Conservation (phyloP, 2,888 invertebrate genomes). For the Griposia aprilina region DNA sequence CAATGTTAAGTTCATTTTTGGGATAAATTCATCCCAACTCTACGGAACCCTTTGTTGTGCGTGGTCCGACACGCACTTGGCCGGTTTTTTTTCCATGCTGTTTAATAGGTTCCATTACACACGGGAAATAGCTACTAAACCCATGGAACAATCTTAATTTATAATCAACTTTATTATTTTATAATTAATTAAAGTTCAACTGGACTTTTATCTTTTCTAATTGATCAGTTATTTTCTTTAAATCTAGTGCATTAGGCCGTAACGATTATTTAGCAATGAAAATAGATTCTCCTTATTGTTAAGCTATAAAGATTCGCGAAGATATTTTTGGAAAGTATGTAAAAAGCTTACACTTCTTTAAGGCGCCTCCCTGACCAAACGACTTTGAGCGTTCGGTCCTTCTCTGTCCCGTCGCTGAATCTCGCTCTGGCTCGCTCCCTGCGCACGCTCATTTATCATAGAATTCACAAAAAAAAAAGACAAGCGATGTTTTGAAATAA, state of each 20-base stretch:
- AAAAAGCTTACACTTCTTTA: background rate
- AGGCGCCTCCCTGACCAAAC: no score
- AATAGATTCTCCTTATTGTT: background rate
- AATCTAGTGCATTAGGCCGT: background rate
- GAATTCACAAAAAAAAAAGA: no score
- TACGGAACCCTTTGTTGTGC: no score
- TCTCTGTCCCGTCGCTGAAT: no score
- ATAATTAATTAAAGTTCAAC: background rate
- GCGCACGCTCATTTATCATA: no score
- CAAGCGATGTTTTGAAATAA: no score
- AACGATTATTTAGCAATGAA: background rate
- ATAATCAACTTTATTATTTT: background rate
- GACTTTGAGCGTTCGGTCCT: no score
- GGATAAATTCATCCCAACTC: no score
- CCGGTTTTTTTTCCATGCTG: background rate
- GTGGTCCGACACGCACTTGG: no score
- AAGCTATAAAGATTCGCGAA: background rate
- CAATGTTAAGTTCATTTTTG: no score
- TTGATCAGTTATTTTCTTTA: background rate
- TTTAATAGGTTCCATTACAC: slow-evolving; percentile 13
- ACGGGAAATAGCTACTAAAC: slow-evolving; percentile 1
- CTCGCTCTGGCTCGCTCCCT: no score
- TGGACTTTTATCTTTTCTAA: background rate
- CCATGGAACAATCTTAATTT: background rate
- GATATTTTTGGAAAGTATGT: background rate